Percentiles rank a stretch among this genome's conserved stretches.
phyloP scores from a whole-genome alignment of 1,140 invertebrate genomes.

The Acromyrmex charruanus region DNA sequence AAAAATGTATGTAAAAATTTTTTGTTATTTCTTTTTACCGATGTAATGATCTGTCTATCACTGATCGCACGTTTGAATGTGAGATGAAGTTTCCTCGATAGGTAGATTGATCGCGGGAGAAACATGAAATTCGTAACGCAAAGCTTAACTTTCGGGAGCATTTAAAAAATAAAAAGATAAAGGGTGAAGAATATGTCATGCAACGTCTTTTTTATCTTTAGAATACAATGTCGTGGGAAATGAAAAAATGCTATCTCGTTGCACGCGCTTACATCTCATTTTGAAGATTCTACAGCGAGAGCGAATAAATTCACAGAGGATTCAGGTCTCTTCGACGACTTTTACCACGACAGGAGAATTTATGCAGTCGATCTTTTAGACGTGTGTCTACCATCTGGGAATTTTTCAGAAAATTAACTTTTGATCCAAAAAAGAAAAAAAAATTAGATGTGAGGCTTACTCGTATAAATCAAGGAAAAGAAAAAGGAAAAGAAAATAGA shows the following conservation, averaged over 20 bases:
- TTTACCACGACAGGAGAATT: constrained; percentile 66
- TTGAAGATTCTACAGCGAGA: constrained; percentile 38
- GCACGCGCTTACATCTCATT: constrained; percentile 4
- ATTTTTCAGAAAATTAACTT: constrained; percentile 67
- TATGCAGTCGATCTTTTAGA: constrained; percentile 71
- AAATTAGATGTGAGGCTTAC: background rate
- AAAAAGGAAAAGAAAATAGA: too few species aligned
- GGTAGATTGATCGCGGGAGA: background rate
- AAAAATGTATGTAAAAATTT: background rate
- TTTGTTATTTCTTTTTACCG: constrained; percentile 17
- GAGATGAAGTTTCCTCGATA: background rate
- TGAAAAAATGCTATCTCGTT: constrained; percentile 21
- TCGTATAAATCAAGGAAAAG: background rate
- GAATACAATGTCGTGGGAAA: background rate
- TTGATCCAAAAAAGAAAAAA: background rate
- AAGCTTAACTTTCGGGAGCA: background rate
- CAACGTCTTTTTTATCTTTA: background rate
- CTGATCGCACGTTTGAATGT: background rate
- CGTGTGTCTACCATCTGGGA: constrained; percentile 71
- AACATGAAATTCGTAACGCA: background rate
- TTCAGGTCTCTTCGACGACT: constrained; percentile 36
- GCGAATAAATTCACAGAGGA: constrained; percentile 68
- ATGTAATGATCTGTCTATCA: background rate
- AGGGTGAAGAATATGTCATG: background rate
- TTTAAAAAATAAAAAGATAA: background rate